Percentiles rank a stretch among this genome's conserved stretches.
Evolutionary conservation across 2,113 vertebrate species (phyloP).

Genomic region (Thalassoma bifasciatum): DNA sequence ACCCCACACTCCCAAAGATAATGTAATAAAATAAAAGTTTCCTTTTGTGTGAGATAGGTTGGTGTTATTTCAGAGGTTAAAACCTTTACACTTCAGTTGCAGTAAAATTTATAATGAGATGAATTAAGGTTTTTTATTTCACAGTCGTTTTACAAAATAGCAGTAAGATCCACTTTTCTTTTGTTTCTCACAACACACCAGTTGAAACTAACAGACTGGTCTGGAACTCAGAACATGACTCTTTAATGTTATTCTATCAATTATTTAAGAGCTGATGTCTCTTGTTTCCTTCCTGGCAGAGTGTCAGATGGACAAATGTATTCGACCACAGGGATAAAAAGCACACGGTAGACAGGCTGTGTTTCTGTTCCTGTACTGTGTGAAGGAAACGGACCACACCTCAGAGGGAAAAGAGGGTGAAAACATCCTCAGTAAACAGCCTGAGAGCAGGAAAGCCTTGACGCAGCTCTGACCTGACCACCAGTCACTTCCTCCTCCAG

Average conservation of each 20-base stretch:
- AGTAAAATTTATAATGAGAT: no score
- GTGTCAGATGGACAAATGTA: not conserved
- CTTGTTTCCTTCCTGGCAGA: conserved; percentile 1
- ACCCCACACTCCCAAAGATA: no score
- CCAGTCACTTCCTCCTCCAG: conserved; percentile 27
- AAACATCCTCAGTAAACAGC: conserved; percentile 57
- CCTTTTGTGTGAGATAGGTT: no score
- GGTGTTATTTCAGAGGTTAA: no score
- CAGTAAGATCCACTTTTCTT: no score
- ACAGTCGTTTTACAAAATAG: no score
- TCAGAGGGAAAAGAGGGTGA: conserved; percentile 32
- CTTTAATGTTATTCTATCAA: not conserved
- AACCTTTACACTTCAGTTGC: no score
- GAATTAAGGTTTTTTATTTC: no score
- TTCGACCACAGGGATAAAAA: not conserved
- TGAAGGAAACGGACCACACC: conserved; percentile 61
- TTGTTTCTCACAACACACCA: no score
- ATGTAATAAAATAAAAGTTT: no score
- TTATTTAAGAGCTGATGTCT: not conserved
- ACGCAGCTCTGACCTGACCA: conserved; percentile 15
- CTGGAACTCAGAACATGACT: not conserved
- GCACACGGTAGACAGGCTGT: not conserved
- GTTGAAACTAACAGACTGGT: no score
- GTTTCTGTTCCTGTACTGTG: not conserved
- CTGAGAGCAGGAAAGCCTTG: conserved; percentile 34